Conservation (phyloP, 2,888 invertebrate species). For the Congeria kusceri region DNA sequence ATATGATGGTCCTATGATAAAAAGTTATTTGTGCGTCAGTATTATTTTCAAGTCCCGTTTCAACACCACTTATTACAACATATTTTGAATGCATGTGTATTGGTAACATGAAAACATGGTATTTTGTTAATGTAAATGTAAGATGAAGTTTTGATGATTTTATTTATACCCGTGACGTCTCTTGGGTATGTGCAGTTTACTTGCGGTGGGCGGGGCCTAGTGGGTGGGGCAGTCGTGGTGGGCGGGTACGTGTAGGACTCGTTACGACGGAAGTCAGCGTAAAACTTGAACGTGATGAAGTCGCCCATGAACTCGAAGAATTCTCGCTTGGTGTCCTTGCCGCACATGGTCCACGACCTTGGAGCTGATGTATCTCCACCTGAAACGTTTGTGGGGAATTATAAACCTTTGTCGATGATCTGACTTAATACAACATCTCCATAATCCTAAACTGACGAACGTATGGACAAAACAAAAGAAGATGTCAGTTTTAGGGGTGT, state of each 20-base stretch:
- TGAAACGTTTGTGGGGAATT: background rate
- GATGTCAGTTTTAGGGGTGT: too few species aligned
- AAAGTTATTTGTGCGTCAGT: too few species aligned
- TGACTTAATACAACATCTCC: too few species aligned
- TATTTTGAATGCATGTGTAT: too few species aligned
- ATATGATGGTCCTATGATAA: too few species aligned
- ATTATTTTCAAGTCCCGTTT: too few species aligned
- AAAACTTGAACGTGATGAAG: constrained; percentile 61
- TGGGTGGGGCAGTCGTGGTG: constrained; percentile 17
- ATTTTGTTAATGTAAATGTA: too few species aligned
- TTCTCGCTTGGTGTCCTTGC: constrained; percentile 52
- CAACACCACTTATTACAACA: too few species aligned
- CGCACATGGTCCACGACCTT: constrained; percentile 54
- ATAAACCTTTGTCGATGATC: too few species aligned
- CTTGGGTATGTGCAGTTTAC: constrained; percentile 16
- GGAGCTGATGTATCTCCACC: constrained; percentile 10
- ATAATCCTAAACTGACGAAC: too few species aligned
- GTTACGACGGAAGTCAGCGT: constrained; percentile 61
- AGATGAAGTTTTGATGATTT: background rate
- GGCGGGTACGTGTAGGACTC: constrained; percentile 27
- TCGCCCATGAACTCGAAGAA: constrained; percentile 63
- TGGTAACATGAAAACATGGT: too few species aligned
- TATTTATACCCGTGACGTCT: constrained; percentile 10
- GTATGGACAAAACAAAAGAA: too few species aligned
- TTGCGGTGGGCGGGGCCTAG: constrained; percentile 4